Conservation (phyloP, 2,888 invertebrate species). For the Fabriciana adippe region DNA sequence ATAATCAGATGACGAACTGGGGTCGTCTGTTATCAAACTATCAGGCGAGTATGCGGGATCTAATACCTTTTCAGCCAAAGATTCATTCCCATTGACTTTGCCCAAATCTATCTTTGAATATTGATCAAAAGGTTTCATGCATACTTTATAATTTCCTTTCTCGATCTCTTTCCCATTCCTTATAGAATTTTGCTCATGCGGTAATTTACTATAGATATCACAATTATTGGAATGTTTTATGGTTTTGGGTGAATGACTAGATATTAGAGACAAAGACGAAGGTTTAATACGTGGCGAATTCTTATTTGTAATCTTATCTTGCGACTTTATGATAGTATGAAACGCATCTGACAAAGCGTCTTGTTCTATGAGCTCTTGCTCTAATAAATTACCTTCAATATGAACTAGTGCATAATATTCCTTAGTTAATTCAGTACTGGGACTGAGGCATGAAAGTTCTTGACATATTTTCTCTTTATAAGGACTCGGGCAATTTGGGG, state of each 20-base stretch:
- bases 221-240: constrained; percentile 70
- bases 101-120: constrained; percentile 43
- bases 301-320: constrained; percentile 54
- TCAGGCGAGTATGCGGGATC: constrained; percentile 66
- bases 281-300: constrained; percentile 57
- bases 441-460: constrained; percentile 62
- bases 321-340: constrained; percentile 69
- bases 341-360: constrained; percentile 78
- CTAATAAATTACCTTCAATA: constrained; percentile 66
- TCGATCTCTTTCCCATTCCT: constrained; percentile 24
- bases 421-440: constrained; percentile 68
- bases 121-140: constrained; percentile 23
- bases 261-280: constrained; percentile 65
- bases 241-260: constrained; percentile 70
- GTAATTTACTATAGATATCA: constrained; percentile 56
- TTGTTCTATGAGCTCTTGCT: constrained; percentile 79
- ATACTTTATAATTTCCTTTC: constrained; percentile 23
- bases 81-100: constrained; percentile 41
- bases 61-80: constrained; percentile 47
- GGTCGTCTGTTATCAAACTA: constrained; percentile 69
- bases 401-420: constrained; percentile 71
- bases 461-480: constrained; percentile 55
- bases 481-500: constrained; percentile 73
- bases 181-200: constrained; percentile 24
- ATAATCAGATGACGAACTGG: constrained; percentile 73